Evolutionary conservation across 2,888 invertebrate genomes (phyloP).

Genomic region (Drosophila anceps): DNA sequence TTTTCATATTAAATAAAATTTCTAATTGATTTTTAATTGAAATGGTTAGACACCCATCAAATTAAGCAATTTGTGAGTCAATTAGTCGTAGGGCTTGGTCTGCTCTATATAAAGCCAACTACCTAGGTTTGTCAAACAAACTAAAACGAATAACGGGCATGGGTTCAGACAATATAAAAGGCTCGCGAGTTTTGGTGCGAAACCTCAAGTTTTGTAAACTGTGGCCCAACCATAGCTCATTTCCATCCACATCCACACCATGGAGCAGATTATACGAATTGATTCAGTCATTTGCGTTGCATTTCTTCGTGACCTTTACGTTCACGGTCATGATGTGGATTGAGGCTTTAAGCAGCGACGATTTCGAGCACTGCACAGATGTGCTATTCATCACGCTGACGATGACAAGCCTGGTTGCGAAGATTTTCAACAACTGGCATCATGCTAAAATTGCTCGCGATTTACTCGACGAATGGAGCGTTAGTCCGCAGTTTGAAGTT

Average conservation of each 20-base stretch:
- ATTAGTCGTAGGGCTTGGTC: slow-evolving; percentile 1
- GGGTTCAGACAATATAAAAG: slow-evolving; percentile 44
- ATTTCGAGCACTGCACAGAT: slow-evolving; percentile 50
- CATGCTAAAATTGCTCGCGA: slow-evolving; percentile 27
- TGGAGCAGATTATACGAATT: slow-evolving; percentile 9
- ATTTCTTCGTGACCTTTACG: slow-evolving; percentile 19
- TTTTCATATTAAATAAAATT: slow-evolving; percentile 37
- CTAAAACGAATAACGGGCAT: slow-evolving; percentile 16
- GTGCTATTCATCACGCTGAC: slow-evolving; percentile 47
- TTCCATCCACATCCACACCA: background rate
- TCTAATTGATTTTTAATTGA: slow-evolving; percentile 66
- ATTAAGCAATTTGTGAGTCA: slow-evolving; percentile 52
- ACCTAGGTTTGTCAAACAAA: background rate
- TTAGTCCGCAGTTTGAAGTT: slow-evolving; percentile 21
- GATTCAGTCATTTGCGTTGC: slow-evolving; percentile 26
- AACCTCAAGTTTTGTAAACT: slow-evolving; percentile 25
- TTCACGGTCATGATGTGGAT: slow-evolving; percentile 50
- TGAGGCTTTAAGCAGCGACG: slow-evolving; percentile 48
- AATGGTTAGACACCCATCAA: slow-evolving; percentile 46
- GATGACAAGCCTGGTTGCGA: slow-evolving; percentile 42
- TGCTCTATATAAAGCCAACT: slow-evolving; percentile 32
- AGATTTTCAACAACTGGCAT: slow-evolving; percentile 53
- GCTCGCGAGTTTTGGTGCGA: slow-evolving; percentile 31
- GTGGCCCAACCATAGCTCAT: slow-evolving; percentile 31
- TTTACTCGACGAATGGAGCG: slow-evolving; percentile 53